Base-by-base conservation (phyloP, 2,113 vertebrate genomes). In the Ptychochromis oligacanthus region DNA sequence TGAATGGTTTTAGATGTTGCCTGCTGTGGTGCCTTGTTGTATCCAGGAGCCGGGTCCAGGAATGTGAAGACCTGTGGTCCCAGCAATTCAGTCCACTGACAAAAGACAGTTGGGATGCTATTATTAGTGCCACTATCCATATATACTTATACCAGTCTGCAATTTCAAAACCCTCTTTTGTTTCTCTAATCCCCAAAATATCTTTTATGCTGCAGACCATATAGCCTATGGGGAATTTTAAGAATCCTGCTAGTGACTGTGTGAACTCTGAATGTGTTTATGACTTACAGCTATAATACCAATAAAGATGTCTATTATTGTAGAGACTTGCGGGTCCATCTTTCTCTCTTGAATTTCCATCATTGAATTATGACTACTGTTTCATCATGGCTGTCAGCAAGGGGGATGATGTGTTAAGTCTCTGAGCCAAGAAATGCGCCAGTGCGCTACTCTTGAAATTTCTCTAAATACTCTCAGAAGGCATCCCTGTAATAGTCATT, bases 11-110 rank as follows among this genome's bases (percentile, higher is more conserved):
- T 64, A 79, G 81, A 80, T 46, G 82, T 54, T 56, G 58, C 89
- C 85, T 90, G 88, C 90, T 88, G 88, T 18, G 80, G 90, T 88
- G 93, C 89, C 90, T 92, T 81, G 70, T 78, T 65, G 94, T 94
- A 94, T 92, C 94, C 92, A 92, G 67, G 93, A 91, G 87, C 86
- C 87, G 60, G 87, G 79, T 88, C 81, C 54, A 80, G 93, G 93
- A 95, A 94, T 95, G 92, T 89, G 93, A 91, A 92, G 85, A 93
- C 95, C 90, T 95, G 92, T 64, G 87, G 91, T 90, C 89, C 65
- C 18, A 28, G 46, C 20, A 26, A 85, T 88, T 91, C 86, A 89
- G 74, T 14, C 82, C 3, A 5, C 22, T 81, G 75, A 93, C 90
- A 93, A 93, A 94, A 90, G 89, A 86, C 86, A 87, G 89, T 83